Evolutionary conservation across 2,888 invertebrate genomes (phyloP).

Genomic region (Agrochola litura): DNA sequence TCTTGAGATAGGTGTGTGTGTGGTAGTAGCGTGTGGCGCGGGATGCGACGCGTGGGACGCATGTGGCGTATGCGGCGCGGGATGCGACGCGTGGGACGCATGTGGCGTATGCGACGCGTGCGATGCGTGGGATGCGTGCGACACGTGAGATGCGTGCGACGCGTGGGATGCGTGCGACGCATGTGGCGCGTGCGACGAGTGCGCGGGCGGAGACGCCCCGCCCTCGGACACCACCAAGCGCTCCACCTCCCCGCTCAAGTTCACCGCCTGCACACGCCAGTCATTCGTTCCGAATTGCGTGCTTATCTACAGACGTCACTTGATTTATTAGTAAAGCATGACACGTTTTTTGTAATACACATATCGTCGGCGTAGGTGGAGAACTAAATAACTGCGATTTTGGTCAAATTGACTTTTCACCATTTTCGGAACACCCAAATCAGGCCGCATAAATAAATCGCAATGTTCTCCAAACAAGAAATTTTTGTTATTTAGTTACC

Average conservation of each 20-base stretch:
- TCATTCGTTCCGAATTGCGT: slow-evolving; percentile 47
- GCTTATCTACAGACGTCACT: slow-evolving; percentile 56
- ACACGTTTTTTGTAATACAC: slow-evolving; percentile 15
- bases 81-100: slow-evolving; percentile 64
- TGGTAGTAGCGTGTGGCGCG: slow-evolving; percentile 56
- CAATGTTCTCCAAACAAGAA: too few relatives aligned
- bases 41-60: slow-evolving; percentile 65
- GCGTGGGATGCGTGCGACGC: slow-evolving; percentile 52
- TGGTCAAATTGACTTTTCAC: too few relatives aligned
- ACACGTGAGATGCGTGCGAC: slow-evolving; percentile 57
- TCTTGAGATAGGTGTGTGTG: slow-evolving; percentile 72
- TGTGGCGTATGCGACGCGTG: slow-evolving; percentile 34
- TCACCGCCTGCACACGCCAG: slow-evolving; percentile 67
- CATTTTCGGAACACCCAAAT: too few relatives aligned
- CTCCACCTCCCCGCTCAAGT: slow-evolving; percentile 82
- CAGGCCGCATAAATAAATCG: too few relatives aligned
- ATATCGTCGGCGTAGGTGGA: too few relatives aligned
- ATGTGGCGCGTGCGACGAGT: slow-evolving; percentile 66
- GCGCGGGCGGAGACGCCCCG: slow-evolving; percentile 83
- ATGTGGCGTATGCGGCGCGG: slow-evolving; percentile 32
- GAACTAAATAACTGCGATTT: too few relatives aligned
- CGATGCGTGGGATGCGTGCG: slow-evolving; percentile 46
- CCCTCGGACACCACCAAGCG: slow-evolving; percentile 80
- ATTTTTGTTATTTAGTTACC: too few relatives aligned
- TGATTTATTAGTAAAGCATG: slow-evolving; percentile 42